A percentile compares a stretch with the other conserved stretches of the same genome.
These are phyloP conservation scores for Pelusios castaneus DNA, from an alignment of 2,113 vertebrate species.

Conservation along the genomic window DNA sequence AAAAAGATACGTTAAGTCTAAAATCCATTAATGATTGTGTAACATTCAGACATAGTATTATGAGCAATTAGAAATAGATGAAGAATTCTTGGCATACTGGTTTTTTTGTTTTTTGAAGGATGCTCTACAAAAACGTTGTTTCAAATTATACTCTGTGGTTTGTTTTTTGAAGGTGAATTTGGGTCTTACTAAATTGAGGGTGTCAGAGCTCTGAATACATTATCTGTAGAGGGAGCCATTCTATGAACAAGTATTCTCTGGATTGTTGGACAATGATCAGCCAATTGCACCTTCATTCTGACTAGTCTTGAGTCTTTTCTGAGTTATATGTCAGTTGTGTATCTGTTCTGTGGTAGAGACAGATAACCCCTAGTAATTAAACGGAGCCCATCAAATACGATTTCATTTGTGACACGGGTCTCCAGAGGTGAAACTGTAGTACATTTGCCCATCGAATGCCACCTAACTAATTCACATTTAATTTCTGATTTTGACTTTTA, in stretches of 20 bases:
- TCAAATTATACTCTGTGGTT: background rate
- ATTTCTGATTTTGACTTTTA: background rate
- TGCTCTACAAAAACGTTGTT: background rate
- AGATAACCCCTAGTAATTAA: background rate
- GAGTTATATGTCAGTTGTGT: background rate
- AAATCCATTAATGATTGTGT: background rate
- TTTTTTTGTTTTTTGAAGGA: accelerated
- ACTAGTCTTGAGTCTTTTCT: background rate
- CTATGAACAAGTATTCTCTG: accelerated
- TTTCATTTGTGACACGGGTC: background rate
- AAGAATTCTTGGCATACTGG: background rate
- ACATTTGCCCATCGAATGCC: background rate
- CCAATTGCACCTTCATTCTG: background rate
- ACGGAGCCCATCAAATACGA: background rate
- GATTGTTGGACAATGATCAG: background rate
- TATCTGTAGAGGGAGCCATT: background rate
- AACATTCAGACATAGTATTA: background rate
- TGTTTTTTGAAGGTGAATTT: accelerated
- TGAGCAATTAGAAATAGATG: background rate
- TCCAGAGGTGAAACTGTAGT: background rate
- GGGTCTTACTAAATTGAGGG: background rate
- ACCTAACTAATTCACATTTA: accelerated
- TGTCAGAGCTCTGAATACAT: accelerated
- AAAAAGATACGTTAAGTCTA: too few species aligned
- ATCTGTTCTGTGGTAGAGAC: background rate